phyloP scores from a whole-genome alignment of 2,797 vertebrate genomes.

The Phalanger gymnotis region DNA sequence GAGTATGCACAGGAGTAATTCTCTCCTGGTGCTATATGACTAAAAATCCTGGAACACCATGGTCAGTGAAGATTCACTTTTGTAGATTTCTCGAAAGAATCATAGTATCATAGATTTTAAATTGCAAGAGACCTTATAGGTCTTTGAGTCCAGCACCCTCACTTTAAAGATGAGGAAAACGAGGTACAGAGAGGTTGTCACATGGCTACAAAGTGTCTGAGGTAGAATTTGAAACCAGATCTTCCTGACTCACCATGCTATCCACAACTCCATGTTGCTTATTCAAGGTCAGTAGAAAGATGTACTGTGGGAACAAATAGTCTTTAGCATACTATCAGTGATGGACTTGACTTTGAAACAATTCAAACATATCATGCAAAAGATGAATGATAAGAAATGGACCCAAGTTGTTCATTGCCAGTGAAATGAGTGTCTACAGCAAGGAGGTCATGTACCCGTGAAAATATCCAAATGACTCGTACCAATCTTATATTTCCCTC shows the following conservation, averaged over 20 bases:
- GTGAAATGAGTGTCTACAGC: neutral
- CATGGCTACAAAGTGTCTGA: neutral
- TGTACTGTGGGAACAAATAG: neutral
- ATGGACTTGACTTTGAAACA: neutral
- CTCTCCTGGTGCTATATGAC: neutral
- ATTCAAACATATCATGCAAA: neutral
- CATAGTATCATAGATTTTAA: neutral
- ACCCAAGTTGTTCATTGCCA: neutral
- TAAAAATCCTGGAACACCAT: neutral
- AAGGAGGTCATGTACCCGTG: neutral
- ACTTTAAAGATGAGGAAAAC: neutral
- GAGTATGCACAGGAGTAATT: neutral
- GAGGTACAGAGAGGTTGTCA: neutral
- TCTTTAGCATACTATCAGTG: neutral
- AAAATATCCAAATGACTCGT: neutral
- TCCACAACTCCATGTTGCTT: neutral
- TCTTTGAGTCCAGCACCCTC: neutral
- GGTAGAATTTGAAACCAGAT: neutral
- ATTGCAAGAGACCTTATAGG: neutral
- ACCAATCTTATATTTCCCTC: neutral
- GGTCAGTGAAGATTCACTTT: neutral
- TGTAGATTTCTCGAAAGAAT: neutral
- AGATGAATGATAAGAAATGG: neutral
- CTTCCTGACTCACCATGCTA: neutral
- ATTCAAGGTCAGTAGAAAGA: neutral